A percentile compares a stretch with the other conserved stretches of the same genome.
phyloP scores from a whole-genome alignment of 1,140 invertebrate genomes.

The Lucilia sericata region DNA sequence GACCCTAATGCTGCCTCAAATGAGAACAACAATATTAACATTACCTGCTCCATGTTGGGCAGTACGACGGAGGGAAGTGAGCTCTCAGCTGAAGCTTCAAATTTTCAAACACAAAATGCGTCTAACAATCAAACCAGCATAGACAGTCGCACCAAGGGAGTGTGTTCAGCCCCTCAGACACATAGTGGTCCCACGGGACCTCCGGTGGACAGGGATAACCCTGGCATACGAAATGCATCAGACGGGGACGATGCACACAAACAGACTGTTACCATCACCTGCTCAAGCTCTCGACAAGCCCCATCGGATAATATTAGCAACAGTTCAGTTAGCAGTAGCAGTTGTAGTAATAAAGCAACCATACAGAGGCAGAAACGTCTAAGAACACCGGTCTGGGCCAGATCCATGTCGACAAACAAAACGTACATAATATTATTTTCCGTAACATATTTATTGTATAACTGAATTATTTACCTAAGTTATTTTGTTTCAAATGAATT shows the following conservation, averaged over 20 bases:
- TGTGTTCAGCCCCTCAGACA: constrained; percentile 58
- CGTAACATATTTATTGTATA: constrained; percentile 17
- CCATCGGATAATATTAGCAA: constrained; percentile 6
- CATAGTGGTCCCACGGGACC: constrained; percentile 64
- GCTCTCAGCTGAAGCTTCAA: neutral
- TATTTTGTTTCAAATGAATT: constrained; percentile 38
- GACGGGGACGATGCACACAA: neutral
- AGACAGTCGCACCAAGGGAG: constrained; percentile 60
- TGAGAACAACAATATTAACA: constrained; percentile 33
- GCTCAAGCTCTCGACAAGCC: constrained; percentile 37
- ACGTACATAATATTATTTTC: constrained; percentile 56
- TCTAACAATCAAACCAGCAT: constrained; percentile 62
- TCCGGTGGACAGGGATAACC: constrained; percentile 47
- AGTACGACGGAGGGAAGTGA: neutral
- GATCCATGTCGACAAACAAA: constrained; percentile 71
- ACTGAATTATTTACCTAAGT: constrained; percentile 20
- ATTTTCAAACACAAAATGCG: constrained; percentile 48
- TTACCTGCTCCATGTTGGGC: constrained; percentile 21
- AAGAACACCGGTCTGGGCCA: constrained; percentile 80
- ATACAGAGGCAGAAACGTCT: constrained; percentile 72
- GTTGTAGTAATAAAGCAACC: constrained; percentile 67
- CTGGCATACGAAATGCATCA: constrained; percentile 8
- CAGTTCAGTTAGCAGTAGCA: constrained; percentile 59
- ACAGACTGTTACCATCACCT: constrained; percentile 38
- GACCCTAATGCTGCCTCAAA: neutral